Conservation (phyloP, 1,140 invertebrate species). For the Diorhabda carinulata region DNA sequence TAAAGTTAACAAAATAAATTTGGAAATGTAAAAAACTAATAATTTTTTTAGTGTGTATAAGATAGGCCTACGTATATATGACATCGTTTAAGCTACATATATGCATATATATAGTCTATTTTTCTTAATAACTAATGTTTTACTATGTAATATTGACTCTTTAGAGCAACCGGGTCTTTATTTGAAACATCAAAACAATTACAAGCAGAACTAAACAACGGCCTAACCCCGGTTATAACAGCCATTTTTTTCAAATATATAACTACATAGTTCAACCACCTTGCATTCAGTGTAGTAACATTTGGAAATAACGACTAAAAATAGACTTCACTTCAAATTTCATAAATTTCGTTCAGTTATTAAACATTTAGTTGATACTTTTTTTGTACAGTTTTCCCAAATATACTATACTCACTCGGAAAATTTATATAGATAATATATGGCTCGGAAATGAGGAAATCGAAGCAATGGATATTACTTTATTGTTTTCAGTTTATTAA, state of each 20-base stretch:
- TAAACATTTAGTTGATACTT: no score
- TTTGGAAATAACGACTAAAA: no score
- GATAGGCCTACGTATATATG: constrained; percentile 45
- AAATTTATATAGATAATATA: no score
- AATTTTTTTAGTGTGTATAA: constrained; percentile 39
- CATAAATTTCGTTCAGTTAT: no score
- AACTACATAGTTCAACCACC: constrained; percentile 9
- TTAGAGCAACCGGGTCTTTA: constrained; percentile 38
- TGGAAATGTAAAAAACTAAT: constrained; percentile 43
- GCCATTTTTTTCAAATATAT: constrained; percentile 35
- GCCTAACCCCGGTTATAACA: constrained; percentile 25
- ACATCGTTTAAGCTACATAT: constrained; percentile 43
- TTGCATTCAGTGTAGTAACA: constrained; percentile 5
- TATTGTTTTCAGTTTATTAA: no score
- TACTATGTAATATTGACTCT: constrained; percentile 47
- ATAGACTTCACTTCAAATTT: no score
- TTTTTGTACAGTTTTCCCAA: no score
- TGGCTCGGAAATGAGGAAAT: no score
- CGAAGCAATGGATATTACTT: no score
- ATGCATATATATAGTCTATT: constrained; percentile 39
- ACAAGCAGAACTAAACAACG: constrained; percentile 28
- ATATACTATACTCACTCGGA: no score
- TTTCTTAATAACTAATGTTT: constrained; percentile 30
- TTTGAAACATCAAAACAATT: constrained; percentile 38
- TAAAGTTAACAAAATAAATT: constrained; percentile 41